Percentiles rank a stretch among this genome's conserved stretches.
These are phyloP conservation scores for Ormyrus pomaceus DNA, from an alignment of 2,888 invertebrate species.

Conservation along the genomic window DNA sequence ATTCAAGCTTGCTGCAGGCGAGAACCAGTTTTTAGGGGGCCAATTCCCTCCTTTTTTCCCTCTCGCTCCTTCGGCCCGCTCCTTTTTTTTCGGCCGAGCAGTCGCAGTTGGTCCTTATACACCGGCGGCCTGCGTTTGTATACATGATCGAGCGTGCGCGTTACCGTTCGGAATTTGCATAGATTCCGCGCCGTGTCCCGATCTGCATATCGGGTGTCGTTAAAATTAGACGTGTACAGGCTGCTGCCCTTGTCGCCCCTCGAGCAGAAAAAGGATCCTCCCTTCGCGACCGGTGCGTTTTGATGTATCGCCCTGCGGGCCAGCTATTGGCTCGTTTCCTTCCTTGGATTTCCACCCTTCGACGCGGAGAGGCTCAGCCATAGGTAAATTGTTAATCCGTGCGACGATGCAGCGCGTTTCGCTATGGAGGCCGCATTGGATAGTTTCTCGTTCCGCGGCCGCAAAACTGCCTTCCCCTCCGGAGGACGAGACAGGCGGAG, in stretches of 20 bases:
- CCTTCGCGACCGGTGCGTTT: slow-evolving; percentile 58
- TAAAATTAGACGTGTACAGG: slow-evolving; percentile 71
- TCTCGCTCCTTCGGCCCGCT: slow-evolving; percentile 11
- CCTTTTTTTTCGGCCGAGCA: slow-evolving; percentile 51
- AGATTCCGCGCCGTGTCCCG: slow-evolving; percentile 67
- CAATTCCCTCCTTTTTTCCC: slow-evolving; percentile 57
- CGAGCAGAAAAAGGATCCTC: slow-evolving; percentile 60
- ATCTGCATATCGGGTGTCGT: slow-evolving; percentile 75
- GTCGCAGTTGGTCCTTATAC: slow-evolving; percentile 54
- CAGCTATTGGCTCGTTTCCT: slow-evolving; percentile 63
- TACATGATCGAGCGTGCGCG: slow-evolving; percentile 53
- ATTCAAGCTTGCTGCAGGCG: slow-evolving; percentile 52
- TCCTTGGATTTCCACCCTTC: slow-evolving; percentile 47
- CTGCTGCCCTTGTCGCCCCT: slow-evolving; percentile 56
- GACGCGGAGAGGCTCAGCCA: slow-evolving; percentile 6
- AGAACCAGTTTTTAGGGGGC: slow-evolving; percentile 64
- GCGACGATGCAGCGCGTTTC: slow-evolving; percentile 17
- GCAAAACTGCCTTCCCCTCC: background rate
- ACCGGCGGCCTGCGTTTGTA: slow-evolving; percentile 51
- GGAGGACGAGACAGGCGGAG: slow-evolving; percentile 1
- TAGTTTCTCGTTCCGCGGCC: slow-evolving; percentile 36
- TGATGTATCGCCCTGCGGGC: slow-evolving; percentile 54
- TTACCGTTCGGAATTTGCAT: slow-evolving; percentile 69
- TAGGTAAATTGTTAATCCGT: slow-evolving; percentile 51
- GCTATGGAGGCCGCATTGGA: slow-evolving; percentile 33